Percentiles rank a stretch among this genome's conserved stretches.
Evolutionary conservation across 2,113 vertebrate genomes (phyloP).

Genomic region (Pterocles orientalis): DNA sequence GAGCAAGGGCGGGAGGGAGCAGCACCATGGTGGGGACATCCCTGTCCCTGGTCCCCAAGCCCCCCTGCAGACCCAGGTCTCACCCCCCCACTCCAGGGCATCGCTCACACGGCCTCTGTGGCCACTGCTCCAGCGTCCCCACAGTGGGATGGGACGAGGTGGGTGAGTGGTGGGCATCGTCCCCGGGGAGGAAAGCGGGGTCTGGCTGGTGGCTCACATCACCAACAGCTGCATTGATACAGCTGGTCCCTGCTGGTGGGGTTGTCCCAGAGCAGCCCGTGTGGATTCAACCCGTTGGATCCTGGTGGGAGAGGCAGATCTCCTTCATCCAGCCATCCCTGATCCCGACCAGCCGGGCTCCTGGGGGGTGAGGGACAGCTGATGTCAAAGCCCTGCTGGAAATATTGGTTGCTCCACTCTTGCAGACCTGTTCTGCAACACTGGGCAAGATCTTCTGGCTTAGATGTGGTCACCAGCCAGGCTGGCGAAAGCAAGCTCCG

Average conservation of each 20-base stretch:
- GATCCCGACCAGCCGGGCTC: not conserved
- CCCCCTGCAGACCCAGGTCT: not conserved
- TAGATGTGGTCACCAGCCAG: not conserved
- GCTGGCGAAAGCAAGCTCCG: not conserved
- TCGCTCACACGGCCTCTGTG: accelerated
- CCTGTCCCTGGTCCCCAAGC: not conserved
- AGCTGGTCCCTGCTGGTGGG: not conserved
- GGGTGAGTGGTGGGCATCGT: accelerated
- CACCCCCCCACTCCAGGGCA: not conserved
- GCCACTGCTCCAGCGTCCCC: not conserved
- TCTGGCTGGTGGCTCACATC: not conserved
- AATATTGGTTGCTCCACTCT: accelerated
- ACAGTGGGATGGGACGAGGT: accelerated
- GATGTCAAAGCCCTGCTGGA: not conserved
- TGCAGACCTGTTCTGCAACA: not conserved
- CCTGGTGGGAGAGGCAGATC: accelerated
- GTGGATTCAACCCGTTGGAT: not conserved
- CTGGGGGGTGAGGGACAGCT: not conserved
- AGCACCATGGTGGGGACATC: not conserved
- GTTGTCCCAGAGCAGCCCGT: not conserved
- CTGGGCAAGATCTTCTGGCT: not conserved
- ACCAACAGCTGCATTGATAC: accelerated
- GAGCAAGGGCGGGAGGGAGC: not conserved
- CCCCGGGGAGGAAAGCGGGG: accelerated
- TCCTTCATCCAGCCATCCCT: not conserved